Evolutionary conservation across 2,113 vertebrate genomes (phyloP).

Genomic region (Myotis brandtii): DNA sequence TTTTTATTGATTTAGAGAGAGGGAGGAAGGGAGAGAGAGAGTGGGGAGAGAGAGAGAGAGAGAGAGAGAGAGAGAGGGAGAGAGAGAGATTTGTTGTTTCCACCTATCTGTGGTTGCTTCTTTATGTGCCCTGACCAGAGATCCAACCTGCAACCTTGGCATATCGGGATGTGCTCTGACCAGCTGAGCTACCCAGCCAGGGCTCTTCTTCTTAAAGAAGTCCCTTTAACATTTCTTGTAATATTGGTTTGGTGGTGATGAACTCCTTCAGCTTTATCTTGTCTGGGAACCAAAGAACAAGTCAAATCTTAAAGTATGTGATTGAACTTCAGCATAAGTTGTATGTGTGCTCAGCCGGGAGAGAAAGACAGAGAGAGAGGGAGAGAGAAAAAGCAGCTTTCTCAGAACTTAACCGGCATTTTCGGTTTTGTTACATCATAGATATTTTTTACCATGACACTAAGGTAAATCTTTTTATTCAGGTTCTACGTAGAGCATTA

Average conservation of each 20-base stretch:
- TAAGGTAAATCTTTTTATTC: constrained; percentile 4
- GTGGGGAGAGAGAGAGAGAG: too few species aligned
- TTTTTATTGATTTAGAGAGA: too few species aligned
- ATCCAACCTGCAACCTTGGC: too few species aligned
- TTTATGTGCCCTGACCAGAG: too few species aligned
- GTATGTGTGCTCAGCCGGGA: background rate
- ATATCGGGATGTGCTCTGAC: too few species aligned
- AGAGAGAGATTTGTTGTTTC: too few species aligned
- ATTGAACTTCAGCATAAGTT: background rate
- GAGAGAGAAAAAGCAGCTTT: background rate
- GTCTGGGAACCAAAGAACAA: background rate
- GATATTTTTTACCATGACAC: background rate
- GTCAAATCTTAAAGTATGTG: constrained; percentile 18
- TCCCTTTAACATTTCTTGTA: background rate
- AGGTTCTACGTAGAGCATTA: background rate
- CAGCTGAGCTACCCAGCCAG: too few species aligned
- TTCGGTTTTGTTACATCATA: background rate
- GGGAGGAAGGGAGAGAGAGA: too few species aligned
- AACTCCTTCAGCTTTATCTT: background rate
- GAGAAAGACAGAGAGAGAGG: too few species aligned
- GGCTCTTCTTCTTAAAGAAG: background rate
- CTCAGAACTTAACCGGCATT: background rate
- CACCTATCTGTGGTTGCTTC: too few species aligned
- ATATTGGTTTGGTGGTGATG: background rate
- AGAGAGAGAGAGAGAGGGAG: too few species aligned